Evolutionary conservation across 2,888 invertebrate species (phyloP).

Genomic region (Cryptophagus acutangulus): DNA sequence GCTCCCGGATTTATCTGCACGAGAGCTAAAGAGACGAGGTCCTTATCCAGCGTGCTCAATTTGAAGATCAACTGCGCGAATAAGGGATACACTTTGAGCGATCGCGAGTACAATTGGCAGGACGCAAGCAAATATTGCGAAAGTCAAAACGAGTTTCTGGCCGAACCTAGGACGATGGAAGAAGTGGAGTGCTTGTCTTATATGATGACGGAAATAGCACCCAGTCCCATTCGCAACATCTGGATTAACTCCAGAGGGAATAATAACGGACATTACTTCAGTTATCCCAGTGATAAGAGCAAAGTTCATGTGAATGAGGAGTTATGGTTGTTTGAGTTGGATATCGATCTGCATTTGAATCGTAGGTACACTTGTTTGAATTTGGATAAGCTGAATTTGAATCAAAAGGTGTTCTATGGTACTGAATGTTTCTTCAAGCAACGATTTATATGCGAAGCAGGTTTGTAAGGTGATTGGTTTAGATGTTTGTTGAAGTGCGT

Average conservation of each 20-base stretch:
- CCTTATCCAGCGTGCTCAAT: too few relatives aligned
- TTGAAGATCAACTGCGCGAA: not conserved
- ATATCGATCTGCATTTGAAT: not conserved
- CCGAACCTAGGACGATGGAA: not conserved
- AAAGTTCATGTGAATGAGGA: not conserved
- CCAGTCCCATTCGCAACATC: not conserved
- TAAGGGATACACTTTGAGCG: not conserved
- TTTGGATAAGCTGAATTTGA: not conserved
- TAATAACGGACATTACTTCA: too few relatives aligned
- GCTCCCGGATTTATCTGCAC: not conserved
- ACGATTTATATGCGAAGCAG: not conserved
- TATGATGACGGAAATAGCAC: not conserved
- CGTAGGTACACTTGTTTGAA: not conserved
- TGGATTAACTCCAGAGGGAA: not conserved
- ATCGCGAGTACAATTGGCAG: not conserved
- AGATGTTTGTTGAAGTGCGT: too few relatives aligned
- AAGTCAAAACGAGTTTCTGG: constrained; percentile 2
- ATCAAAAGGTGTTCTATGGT: not conserved
- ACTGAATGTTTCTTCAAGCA: not conserved
- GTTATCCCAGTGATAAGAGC: not conserved
- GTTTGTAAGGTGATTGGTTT: too few relatives aligned
- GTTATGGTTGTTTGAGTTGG: not conserved
- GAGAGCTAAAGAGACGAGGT: too few relatives aligned
- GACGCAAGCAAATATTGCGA: not conserved
- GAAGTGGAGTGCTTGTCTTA: not conserved